Evolutionary conservation across 2,113 vertebrate species (phyloP), one percentile per base, ranked within the genome.

Genomic region (Sphaerodactylus townsendi): DNA sequence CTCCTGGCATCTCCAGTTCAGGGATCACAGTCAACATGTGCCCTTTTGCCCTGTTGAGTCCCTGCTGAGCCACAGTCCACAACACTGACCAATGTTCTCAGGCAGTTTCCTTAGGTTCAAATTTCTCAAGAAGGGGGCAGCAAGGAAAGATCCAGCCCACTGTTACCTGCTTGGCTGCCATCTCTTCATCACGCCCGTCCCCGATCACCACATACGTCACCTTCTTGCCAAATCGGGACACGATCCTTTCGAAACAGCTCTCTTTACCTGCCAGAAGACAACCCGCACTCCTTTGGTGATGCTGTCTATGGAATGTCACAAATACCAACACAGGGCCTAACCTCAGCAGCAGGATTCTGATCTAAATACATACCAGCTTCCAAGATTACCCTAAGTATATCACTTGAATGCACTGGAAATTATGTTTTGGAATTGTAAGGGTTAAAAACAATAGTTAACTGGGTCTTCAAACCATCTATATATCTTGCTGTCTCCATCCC

Each of bases 141-240:
- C 14, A 65, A 78, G 28, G 17, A 10, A 79, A n/a, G 25, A n/a
- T 2, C 10, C 6, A 35, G 21, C 5, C 83, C 15, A 28, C 25
- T 76, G 82, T 86, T 90, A 99, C 99, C 98, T 98, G 98, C 93
- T 99, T 99, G 4, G 99, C 99, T 86, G 98, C 98, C n/a, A 99
- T 97, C 94, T 99, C 98, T 94, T 99, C 99, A 8, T 99, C 99
- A 3, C 98, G 97, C 1, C 99, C 99, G 4, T 99, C 98, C 25
- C 99, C 99, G 2, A 99, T 99, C 70, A 99, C 99, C 90, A 99
- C 99, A 0, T 99, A 99, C 0, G 98, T 99, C 85, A 99, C 98
- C 88, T 99, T 99, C 94, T 99, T 99, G 2, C 98, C 99, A 89
- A 99, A 99, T 5, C 98, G 97, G 3, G 98, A 98, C 86, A 99